phyloP scores from a whole-genome alignment of 1,140 invertebrate genomes.

The Apis florea region DNA sequence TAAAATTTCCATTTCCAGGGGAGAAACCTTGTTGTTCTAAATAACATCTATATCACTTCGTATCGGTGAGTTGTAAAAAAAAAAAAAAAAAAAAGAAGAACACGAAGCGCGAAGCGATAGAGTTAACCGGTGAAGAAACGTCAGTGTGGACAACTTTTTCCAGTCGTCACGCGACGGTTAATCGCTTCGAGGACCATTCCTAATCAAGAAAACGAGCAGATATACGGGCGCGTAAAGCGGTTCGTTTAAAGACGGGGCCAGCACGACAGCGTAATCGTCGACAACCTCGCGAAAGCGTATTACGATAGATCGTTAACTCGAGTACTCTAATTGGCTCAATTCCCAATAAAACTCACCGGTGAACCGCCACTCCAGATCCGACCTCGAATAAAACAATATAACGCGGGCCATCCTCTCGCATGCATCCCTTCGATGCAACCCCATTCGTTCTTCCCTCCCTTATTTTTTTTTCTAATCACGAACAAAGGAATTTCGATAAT shows the following conservation, averaged over 20 bases:
- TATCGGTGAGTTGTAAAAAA: background rate
- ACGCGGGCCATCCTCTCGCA: background rate
- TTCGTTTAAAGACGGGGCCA: conserved; percentile 1
- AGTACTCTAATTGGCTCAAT: conserved; percentile 60
- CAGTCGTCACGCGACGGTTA: background rate
- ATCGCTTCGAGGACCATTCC: conserved; percentile 30
- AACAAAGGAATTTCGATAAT: too few relatives aligned
- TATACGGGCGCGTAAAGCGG: conserved; percentile 20
- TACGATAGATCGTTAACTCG: conserved; percentile 62
- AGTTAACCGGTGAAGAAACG: background rate
- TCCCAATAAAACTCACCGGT: conserved; percentile 51
- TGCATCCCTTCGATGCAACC: background rate
- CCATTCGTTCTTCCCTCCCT: background rate
- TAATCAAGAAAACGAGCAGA: conserved; percentile 29
- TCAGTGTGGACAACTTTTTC: background rate
- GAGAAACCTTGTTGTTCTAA: background rate
- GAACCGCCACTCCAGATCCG: background rate
- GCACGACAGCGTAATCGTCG: background rate
- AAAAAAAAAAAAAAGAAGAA: background rate
- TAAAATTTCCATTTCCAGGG: background rate
- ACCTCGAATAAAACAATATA: conserved; percentile 56
- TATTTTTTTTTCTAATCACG: too few relatives aligned
- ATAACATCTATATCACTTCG: background rate
- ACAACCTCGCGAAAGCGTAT: conserved; percentile 47
- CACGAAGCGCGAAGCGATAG: background rate